These are phyloP conservation scores for Tetropium fuscum DNA, from an alignment of 2,888 invertebrate genomes.

Conservation along the genomic window DNA sequence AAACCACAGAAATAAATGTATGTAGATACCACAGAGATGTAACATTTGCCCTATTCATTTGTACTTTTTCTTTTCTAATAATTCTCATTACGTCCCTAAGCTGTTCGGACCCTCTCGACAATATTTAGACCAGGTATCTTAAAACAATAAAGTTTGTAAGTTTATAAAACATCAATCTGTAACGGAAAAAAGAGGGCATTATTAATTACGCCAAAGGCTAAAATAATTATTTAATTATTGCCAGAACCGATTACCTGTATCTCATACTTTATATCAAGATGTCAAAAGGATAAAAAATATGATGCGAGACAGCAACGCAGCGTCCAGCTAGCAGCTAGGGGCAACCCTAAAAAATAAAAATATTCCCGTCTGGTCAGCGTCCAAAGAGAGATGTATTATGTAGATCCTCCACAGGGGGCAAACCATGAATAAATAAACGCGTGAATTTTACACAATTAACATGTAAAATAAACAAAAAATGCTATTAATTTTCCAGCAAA, in stretches of 20 bases:
- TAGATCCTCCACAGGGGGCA: slow-evolving; percentile 61
- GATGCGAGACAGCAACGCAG: slow-evolving; percentile 48
- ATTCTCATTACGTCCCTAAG: too few species aligned
- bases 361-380: slow-evolving; percentile 56
- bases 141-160: too few species aligned
- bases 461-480: slow-evolving; percentile 66
- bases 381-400: slow-evolving; percentile 64
- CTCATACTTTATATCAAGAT: slow-evolving; percentile 57
- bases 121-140: too few species aligned
- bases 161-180: too few species aligned
- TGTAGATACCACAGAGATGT: too few species aligned
- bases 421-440: slow-evolving; percentile 68
- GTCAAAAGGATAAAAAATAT: slow-evolving; percentile 60
- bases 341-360: slow-evolving; percentile 47
- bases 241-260: slow-evolving; percentile 39
- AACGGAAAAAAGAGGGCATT: too few species aligned
- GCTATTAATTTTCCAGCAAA: slow-evolving; percentile 64
- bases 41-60: too few species aligned
- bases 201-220: not conserved
- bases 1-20: too few species aligned
- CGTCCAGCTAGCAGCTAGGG: slow-evolving; percentile 35
- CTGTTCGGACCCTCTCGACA: too few species aligned
- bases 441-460: slow-evolving; percentile 69
- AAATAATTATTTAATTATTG: slow-evolving; percentile 34
- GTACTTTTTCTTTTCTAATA: too few species aligned